Percentiles rank a stretch among this genome's conserved stretches.
phyloP scores from a whole-genome alignment of 2,888 invertebrate species.

The Tribolium freemani region DNA sequence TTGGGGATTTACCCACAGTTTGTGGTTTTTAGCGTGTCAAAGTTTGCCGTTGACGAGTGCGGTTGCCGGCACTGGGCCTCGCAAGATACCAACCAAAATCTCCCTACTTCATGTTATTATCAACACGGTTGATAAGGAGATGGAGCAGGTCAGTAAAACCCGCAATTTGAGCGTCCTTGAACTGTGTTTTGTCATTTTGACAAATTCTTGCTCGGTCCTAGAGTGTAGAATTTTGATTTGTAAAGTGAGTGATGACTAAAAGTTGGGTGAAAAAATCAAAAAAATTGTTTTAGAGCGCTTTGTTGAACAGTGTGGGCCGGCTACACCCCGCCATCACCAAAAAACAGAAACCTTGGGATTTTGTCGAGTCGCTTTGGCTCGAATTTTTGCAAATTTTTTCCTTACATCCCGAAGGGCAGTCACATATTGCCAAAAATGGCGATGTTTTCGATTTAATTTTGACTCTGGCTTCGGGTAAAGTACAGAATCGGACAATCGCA shows the following conservation, averaged over 20 bases:
- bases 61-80: conserved; percentile 69
- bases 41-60: conserved; percentile 70
- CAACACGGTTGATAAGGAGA: conserved; percentile 69
- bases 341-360: conserved; percentile 70
- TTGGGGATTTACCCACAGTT: neutral
- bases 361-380: conserved; percentile 70
- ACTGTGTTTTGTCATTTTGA: conserved; percentile 69
- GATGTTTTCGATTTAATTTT: conserved; percentile 65
- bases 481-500: conserved; percentile 63
- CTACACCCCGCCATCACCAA: conserved; percentile 71
- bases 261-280: neutral
- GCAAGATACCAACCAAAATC: conserved; percentile 69
- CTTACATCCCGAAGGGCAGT: conserved; percentile 71
- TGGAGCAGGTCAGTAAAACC: conserved; percentile 68
- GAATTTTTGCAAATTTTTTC: conserved; percentile 71
- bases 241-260: conserved; percentile 69
- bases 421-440: conserved; percentile 67
- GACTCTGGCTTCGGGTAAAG: conserved; percentile 57
- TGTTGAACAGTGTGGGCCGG: conserved; percentile 68
- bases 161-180: conserved; percentile 68
- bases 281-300: conserved; percentile 66
- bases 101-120: conserved; percentile 71
- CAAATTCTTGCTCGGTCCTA: conserved; percentile 71
- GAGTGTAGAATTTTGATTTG: conserved; percentile 75
- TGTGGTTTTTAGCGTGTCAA: conserved; percentile 67